A percentile compares a stretch with the other conserved stretches of the same genome.
Conservation (phyloP, 2,888 invertebrate species). For the Hetaerina titia region DNA sequence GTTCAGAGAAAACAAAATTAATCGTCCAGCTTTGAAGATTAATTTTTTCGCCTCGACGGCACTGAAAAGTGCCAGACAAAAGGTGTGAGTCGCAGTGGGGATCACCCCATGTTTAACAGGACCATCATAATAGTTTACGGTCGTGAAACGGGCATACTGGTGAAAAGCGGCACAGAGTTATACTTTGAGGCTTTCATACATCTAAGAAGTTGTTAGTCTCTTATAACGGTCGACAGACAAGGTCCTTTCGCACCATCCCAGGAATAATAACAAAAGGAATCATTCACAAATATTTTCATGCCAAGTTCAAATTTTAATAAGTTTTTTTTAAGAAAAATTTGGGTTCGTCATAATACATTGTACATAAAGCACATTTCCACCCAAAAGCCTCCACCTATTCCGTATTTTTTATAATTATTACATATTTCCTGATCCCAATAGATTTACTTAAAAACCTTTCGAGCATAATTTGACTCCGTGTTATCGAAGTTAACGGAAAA, state of each 20-base stretch:
- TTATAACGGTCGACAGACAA: too few relatives aligned
- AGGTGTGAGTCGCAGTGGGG: constrained; percentile 15
- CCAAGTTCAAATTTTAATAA: too few relatives aligned
- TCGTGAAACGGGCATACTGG: not conserved
- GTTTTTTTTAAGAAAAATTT: too few relatives aligned
- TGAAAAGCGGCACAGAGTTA: not conserved
- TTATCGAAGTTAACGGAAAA: not conserved
- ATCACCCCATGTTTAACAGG: not conserved
- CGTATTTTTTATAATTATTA: too few relatives aligned
- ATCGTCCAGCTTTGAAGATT: not conserved
- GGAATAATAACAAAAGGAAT: too few relatives aligned
- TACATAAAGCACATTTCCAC: too few relatives aligned
- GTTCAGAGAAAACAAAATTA: not conserved
- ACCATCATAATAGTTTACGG: not conserved
- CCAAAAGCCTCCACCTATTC: too few relatives aligned
- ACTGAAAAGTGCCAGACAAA: not conserved
- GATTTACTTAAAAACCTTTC: not conserved
- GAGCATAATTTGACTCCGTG: not conserved
- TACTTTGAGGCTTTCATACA: not conserved
- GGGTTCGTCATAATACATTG: too few relatives aligned
- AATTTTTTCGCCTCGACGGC: not conserved
- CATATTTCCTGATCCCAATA: too few relatives aligned
- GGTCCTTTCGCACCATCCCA: too few relatives aligned
- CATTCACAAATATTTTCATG: too few relatives aligned
- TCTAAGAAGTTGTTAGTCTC: not conserved